phyloP scores from a whole-genome alignment of 1,140 invertebrate genomes.

The Bombus confusus region DNA sequence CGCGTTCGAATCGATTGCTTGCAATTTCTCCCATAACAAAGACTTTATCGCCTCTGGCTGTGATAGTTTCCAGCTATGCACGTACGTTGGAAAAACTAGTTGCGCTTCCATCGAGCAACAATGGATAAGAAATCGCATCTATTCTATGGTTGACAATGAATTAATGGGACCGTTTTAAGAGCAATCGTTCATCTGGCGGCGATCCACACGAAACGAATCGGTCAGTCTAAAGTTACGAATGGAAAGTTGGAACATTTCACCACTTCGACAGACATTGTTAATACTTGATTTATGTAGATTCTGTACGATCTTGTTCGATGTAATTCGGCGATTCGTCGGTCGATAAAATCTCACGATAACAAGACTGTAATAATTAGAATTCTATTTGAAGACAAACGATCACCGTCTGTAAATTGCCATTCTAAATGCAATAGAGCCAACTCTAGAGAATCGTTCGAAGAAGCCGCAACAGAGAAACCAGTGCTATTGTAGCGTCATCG shows the following conservation, averaged over 20 bases:
- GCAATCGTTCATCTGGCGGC: neutral
- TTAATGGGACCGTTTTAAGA: conserved; percentile 6
- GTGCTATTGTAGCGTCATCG: neutral
- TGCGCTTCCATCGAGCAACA: neutral
- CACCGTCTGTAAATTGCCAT: neutral
- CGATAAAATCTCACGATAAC: too few species aligned
- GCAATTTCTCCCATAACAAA: neutral
- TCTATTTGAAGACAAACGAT: neutral
- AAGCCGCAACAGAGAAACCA: neutral
- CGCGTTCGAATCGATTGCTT: neutral
- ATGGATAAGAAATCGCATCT: neutral
- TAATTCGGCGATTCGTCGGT: too few species aligned
- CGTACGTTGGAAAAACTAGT: neutral
- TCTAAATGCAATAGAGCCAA: neutral
- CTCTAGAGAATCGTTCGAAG: neutral
- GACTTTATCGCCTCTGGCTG: neutral
- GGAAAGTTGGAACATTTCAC: neutral
- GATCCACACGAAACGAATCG: neutral
- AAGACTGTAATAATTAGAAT: too few species aligned
- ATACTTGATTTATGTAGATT: neutral
- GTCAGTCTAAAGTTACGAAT: neutral
- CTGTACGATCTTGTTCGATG: too few species aligned
- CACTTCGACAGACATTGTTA: neutral
- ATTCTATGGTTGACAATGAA: neutral
- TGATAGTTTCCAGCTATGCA: neutral